phyloP scores from a whole-genome alignment of 2,113 vertebrate genomes.

The Eurystomus gularis region DNA sequence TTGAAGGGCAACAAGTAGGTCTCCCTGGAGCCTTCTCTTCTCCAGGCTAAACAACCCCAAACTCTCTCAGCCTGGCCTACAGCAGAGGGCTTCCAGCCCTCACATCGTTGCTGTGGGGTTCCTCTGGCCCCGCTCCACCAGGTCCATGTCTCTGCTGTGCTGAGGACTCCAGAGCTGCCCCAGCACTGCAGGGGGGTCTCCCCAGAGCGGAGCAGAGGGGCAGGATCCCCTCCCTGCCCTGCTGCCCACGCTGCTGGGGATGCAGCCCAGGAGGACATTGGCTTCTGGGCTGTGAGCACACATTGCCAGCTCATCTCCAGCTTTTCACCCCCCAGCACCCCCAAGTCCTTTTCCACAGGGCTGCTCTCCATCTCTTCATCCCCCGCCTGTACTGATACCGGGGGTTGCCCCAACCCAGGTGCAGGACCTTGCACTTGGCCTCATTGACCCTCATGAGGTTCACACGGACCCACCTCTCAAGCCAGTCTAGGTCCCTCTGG shows the following conservation, averaged over 20 bases:
- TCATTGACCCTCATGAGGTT: no score
- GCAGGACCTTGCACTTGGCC: no score
- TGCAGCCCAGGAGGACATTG: background rate
- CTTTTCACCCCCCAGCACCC: background rate
- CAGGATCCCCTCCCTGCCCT: background rate
- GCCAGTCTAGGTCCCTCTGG: no score
- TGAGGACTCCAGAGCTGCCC: background rate
- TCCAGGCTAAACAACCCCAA: background rate
- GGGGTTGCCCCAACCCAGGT: no score
- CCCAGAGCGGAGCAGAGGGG: background rate
- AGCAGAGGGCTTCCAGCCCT: background rate
- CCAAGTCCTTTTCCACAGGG: background rate
- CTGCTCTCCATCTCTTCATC: background rate
- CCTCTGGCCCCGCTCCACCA: background rate
- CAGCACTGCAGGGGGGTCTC: background rate
- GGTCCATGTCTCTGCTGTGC: background rate
- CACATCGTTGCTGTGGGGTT: background rate
- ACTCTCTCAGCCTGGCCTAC: background rate
- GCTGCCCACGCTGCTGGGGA: background rate
- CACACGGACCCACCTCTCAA: no score
- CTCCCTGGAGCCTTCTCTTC: background rate
- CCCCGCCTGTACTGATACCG: background rate
- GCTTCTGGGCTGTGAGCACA: background rate
- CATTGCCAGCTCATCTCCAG: background rate
- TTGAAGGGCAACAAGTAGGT: background rate